Conservation (phyloP, 2,113 vertebrate genomes). For the Percopsis transmontana region DNA sequence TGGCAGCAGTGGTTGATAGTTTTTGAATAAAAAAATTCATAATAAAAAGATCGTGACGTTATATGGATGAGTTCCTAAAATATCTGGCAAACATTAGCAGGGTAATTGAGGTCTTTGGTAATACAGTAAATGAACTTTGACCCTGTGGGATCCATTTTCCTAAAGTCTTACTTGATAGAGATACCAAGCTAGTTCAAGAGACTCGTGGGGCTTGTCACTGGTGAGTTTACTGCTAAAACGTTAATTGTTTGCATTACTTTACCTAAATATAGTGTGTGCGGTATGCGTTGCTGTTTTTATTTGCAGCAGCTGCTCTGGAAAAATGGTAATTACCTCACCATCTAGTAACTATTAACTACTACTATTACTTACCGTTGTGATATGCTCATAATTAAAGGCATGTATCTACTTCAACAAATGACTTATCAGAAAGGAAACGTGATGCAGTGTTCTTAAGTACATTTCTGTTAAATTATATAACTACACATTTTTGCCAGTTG, state of each 20-base stretch:
- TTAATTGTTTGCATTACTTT: background rate
- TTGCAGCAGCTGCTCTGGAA: no score
- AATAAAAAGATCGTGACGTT: no score
- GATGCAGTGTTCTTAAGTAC: constrained; percentile 2
- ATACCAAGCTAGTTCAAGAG: background rate
- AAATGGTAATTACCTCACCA: no score
- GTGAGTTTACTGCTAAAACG: background rate
- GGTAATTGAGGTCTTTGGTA: constrained; percentile 35
- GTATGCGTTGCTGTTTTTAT: background rate
- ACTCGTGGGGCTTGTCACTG: background rate
- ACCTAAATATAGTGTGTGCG: background rate
- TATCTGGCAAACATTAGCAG: constrained; percentile 30
- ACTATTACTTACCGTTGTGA: no score
- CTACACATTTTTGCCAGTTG: constrained; percentile 1
- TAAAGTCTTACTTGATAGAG: constrained; percentile 25
- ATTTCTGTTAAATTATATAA: constrained; percentile 17
- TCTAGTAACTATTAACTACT: no score
- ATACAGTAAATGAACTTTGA: constrained; percentile 68
- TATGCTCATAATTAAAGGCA: no score
- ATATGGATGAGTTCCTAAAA: constrained; percentile 22
- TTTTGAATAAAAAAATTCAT: background rate
- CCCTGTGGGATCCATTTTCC: constrained; percentile 70
- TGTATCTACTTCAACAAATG: no score
- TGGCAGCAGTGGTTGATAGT: background rate
- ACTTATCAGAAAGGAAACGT: no score